Evolutionary conservation across 1,140 invertebrate genomes (phyloP), one percentile per base, ranked within the genome.

Genomic region (Scaptomyza montana): DNA sequence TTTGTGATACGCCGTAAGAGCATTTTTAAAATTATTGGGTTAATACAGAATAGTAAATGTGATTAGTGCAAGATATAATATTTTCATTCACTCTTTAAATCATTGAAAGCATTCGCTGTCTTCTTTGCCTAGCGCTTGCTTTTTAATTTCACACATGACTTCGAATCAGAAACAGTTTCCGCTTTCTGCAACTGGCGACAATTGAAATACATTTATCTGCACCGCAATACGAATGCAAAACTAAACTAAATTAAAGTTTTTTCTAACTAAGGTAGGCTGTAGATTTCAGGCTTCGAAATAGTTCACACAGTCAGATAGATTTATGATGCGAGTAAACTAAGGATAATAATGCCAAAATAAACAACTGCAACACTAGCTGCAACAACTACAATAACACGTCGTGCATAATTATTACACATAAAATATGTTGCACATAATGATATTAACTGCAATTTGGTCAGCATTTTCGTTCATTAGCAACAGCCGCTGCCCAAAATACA

Each of bases 111-210:
- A 2, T 55, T 5, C 1, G 3, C 12, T 30, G 36, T 41, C 6
- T 28, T 54, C 81, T 61, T 82, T 76, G 63, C 46, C 65, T 62
- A 47, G 65, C 47, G 25, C 41, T 61, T 41, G 55, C 63, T 86
- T 81, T 87, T 85, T 85, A 85, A 87, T 87, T 86, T 87, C 78
- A 86, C 81, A 86, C 82, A 74, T 77, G 50, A 74, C 57, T 55
- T 78, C 36, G 64, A 70, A 80, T 68, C 36, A 36, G 53, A 73
- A 73, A 73, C 63, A 49, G 50, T 68, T 73, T 73, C 50, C 49
- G 56, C 47, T 46, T 43, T 64, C 33, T 43, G 69, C 47, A 25
- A 50, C 46, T 30, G 41, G 21, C 63, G 55, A 49, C 64, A 74
- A 59, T 74, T 72, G 49, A 67, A 67, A 72, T 60, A 39, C 55